Evolutionary conservation across 2,888 invertebrate genomes (phyloP).

Genomic region (Eristalis arbustorum): DNA sequence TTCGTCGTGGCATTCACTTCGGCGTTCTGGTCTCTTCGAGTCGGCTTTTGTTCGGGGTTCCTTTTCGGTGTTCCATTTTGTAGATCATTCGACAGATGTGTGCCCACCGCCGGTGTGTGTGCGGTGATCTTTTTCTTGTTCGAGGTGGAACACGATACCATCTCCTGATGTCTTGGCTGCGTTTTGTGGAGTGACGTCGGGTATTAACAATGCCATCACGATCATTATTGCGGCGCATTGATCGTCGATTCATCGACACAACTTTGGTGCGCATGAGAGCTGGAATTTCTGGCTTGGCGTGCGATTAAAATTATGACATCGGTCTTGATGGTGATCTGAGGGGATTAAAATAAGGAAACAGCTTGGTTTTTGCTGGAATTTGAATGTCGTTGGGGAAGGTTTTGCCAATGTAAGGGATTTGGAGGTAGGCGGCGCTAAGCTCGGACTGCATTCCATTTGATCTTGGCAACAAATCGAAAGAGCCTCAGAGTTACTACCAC

Average conservation of each 20-base stretch:
- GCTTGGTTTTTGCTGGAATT: too few relatives aligned
- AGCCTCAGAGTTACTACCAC: too few relatives aligned
- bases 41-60: neutral
- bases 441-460: too few relatives aligned
- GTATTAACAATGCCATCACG: constrained; percentile 64
- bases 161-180: constrained; percentile 13
- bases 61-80: constrained; percentile 8
- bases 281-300: constrained; percentile 25
- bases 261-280: constrained; percentile 2
- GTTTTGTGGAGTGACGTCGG: constrained; percentile 58
- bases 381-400: too few relatives aligned
- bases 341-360: neutral
- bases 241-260: constrained; percentile 31
- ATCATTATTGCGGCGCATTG: constrained; percentile 60
- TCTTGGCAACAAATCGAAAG: too few relatives aligned
- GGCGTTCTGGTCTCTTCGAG: constrained; percentile 13
- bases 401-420: too few relatives aligned
- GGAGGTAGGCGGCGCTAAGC: too few relatives aligned
- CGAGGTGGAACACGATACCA: constrained; percentile 19
- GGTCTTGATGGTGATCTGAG: neutral
- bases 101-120: constrained; percentile 46
- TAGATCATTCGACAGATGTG: constrained; percentile 67
- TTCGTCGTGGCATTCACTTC: neutral
- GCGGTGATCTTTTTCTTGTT: neutral
- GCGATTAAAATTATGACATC: constrained; percentile 38